A percentile compares a stretch with the other conserved stretches of the same genome.
Conservation (phyloP, 1,140 invertebrate species). For the Sweltsa coloradensis region DNA sequence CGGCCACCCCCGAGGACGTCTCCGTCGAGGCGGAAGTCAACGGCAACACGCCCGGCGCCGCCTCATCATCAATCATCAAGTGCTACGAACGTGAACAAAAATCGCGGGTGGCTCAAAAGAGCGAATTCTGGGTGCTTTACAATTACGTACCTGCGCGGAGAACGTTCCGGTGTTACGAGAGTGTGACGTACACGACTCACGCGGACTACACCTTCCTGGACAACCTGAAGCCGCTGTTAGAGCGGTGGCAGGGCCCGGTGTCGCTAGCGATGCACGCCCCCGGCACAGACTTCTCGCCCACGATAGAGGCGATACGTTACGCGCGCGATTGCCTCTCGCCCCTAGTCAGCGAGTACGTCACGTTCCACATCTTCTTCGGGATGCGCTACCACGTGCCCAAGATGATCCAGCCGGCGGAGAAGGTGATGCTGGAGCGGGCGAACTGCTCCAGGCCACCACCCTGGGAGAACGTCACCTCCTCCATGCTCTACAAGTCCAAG, state of each 20-base stretch:
- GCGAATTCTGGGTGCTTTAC: conserved; percentile 81
- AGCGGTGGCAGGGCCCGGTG: conserved; percentile 47
- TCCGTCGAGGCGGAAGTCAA: conserved; percentile 8
- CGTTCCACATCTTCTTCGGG: conserved; percentile 79
- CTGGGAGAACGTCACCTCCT: conserved; percentile 48
- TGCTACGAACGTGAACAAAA: conserved; percentile 52
- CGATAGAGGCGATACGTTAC: conserved; percentile 53
- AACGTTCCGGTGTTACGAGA: conserved; percentile 55
- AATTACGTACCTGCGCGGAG: conserved; percentile 56
- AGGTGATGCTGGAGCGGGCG: conserved; percentile 38
- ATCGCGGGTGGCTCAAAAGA: conserved; percentile 56
- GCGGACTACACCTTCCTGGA: conserved; percentile 84
- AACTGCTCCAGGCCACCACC: conserved; percentile 57
- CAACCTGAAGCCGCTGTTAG: conserved; percentile 70
- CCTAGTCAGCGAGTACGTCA: conserved; percentile 59
- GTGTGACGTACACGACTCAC: conserved; percentile 84
- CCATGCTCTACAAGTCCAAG: conserved; percentile 60
- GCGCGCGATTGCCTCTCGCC: conserved; percentile 47
- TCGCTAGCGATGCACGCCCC: conserved; percentile 66
- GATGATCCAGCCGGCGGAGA: conserved; percentile 47
- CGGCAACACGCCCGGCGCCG: background rate
- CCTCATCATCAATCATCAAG: conserved; percentile 35
- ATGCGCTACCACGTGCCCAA: conserved; percentile 72
- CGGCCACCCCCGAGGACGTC: conserved; percentile 23
- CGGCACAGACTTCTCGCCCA: conserved; percentile 49